Evolutionary conservation across 2,797 vertebrate species (phyloP), one percentile per base, ranked within the genome.

Genomic region (Enteromius viviparus): DNA sequence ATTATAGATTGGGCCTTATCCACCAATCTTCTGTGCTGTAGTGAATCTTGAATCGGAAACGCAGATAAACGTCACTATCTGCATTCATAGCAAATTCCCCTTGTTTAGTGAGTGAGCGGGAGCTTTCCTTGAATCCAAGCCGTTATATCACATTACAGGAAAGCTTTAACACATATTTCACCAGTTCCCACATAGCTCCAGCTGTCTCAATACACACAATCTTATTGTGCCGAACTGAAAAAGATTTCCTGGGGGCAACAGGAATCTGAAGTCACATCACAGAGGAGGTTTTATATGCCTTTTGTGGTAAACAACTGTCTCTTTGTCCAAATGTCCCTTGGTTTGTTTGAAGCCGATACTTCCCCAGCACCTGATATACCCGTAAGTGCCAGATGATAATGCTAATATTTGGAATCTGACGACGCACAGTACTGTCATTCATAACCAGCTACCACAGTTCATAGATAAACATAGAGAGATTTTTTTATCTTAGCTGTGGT

Each of bases 191-290:
- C 81, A 84, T 77, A 74, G 70, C 58, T 86, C 23, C 88, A 89
- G 88, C 85, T 89, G 88, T 85, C 81, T 58, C 40, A 23, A 69
- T 64, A 84, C 85, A 85, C 80, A 85, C 40, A 74, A 83, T 83
- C 66, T 64, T 76, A 83, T 85, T 83, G 80, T 85, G 72, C 26
- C 29, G 34, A 78, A 65, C 26, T 23, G 23, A 70, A 40, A 58
- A 84, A 60, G 60, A 45, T 81, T 86, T 83, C 78, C 83, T 76
- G 78, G 75, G 76, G 55, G 83, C 85, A 80, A 71, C 86, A 78
- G 49, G 77, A 86, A 82, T 87, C 58, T 71, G 66, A 87, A 77
- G 60, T 87, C 75, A 37, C 76, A 79, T 85, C 80, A 78, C 65
- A 81, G 55, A 76, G 68, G 74, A 80, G 71, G 71, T 74, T 83